Conservation (phyloP, 2,888 invertebrate species). For the Lithodes maja region DNA sequence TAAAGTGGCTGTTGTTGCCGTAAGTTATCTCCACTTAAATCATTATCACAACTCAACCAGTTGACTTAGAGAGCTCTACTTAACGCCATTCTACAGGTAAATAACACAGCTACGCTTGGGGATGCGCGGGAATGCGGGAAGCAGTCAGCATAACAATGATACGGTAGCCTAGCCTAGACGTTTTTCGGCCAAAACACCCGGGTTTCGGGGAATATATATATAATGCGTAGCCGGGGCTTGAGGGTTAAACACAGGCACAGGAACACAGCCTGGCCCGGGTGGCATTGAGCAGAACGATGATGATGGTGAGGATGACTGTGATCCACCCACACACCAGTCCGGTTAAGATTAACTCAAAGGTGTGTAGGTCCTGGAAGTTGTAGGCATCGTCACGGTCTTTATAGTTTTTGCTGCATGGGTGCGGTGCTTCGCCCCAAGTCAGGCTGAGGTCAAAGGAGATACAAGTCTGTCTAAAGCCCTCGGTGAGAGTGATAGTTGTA, state of each 20-base stretch:
- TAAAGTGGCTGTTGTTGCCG: too few species aligned
- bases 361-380: conserved; percentile 3
- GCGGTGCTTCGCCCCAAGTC: conserved; percentile 5
- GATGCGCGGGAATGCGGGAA: too few species aligned
- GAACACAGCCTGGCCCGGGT: conserved; percentile 6
- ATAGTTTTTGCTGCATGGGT: background rate
- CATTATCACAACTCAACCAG: too few species aligned
- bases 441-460: conserved; percentile 49
- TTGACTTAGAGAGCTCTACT: too few species aligned
- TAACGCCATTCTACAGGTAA: too few species aligned
- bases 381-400: conserved; percentile 29
- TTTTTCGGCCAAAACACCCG: too few species aligned
- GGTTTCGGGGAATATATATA: too few species aligned
- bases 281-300: background rate
- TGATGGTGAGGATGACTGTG: background rate
- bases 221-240: too few species aligned
- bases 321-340: conserved; percentile 26
- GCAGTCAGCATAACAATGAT: too few species aligned
- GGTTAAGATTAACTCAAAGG: conserved; percentile 1
- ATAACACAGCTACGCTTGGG: too few species aligned
- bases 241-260: background rate
- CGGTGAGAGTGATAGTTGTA: conserved; percentile 27
- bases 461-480: conserved; percentile 55
- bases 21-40: too few species aligned
- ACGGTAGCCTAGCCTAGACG: too few species aligned